Evolutionary conservation across 2,888 invertebrate genomes (phyloP), one percentile per base, ranked within the genome.

Genomic region (Liodrosophila aerea): DNA sequence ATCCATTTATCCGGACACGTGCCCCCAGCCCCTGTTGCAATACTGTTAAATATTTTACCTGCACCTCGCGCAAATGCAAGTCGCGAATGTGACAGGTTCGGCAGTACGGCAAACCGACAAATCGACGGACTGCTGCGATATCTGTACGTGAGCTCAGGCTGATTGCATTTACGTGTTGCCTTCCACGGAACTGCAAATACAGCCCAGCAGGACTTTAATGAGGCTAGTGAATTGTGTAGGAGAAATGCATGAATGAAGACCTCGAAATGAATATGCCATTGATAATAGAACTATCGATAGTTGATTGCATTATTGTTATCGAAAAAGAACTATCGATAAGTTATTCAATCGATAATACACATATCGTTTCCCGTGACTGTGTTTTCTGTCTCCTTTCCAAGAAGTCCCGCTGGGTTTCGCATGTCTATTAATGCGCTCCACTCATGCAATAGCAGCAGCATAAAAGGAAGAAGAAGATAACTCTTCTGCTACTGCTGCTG

Each of bases 101-200:
- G 52, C 30, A 45, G 56, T 9, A 27, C n/a, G 44, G 31, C 29
- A 61, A 36, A 18, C 30, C 41, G 34, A 13, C 8, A 15, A 7
- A 41, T 11, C 34, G 4, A 4, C 8, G 30, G 7, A 43, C n/a
- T 39, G 52, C 60, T 59, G 57, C 60, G 68, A 61, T 81, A 78
- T 75, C 66, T 62, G 44, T 78, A 81, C 81, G 81, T 81, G 84
- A 49, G 52, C 60, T 27, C 56, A 43, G 64, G 37, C 40, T 81
- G 84, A 81, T 81, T 83, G 81, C 81, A 81, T 77, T 81, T 81
- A 81, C 81, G 81, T 78, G 80, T 76, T 63, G 50, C 36, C 50
- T 8, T 16, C 39, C 39, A n/a, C n/a, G n/a, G 1, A 7, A 37
- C 1, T 13, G 37, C 15, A 15, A 37, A 22, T 2, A 5, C 5